Evolutionary conservation across 2,797 vertebrate species (phyloP).

Genomic region (Melanotaenia boesemani): DNA sequence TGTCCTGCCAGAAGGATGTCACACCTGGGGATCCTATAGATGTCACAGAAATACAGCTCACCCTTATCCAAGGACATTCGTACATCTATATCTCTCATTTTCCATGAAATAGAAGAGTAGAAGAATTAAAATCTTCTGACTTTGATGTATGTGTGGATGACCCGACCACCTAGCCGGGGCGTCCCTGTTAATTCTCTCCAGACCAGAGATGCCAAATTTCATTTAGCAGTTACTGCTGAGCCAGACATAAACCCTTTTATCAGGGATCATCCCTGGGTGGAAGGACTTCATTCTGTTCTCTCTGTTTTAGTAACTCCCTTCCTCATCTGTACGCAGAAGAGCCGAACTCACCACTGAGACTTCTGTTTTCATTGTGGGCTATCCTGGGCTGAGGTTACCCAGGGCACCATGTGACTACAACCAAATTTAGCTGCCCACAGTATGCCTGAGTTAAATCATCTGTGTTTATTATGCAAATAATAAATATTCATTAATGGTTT

Average conservation of each 20-base stretch:
- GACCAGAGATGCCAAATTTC: conserved; percentile 43
- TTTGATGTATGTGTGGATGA: conserved; percentile 35
- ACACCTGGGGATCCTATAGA: conserved; percentile 66
- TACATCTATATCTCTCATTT: conserved; percentile 37
- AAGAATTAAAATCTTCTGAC: conserved; percentile 42
- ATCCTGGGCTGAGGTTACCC: conserved; percentile 80
- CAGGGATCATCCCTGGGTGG: conserved; percentile 41
- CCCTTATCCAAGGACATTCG: conserved; percentile 44
- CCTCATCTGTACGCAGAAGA: conserved; percentile 65
- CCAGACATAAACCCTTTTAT: conserved; percentile 45
- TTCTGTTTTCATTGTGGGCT: conserved; percentile 69
- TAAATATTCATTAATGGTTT: conserved; percentile 84
- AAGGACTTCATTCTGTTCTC: conserved; percentile 49
- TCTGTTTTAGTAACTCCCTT: conserved; percentile 57
- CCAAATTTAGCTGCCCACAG: conserved; percentile 78
- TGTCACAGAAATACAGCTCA: conserved; percentile 59
- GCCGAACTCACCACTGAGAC: conserved; percentile 65
- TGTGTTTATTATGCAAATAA: conserved; percentile 78
- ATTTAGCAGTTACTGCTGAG: conserved; percentile 42
- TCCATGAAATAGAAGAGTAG: conserved; percentile 43
- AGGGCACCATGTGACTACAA: conserved; percentile 72
- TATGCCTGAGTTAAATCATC: conserved; percentile 79
- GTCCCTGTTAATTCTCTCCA: conserved; percentile 37
- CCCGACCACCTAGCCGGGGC: conserved; percentile 57
- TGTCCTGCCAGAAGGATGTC: conserved; percentile 37